These are phyloP conservation scores for Danio albolineatus DNA, from an alignment of 2,797 vertebrate genomes.

Conservation along the genomic window DNA sequence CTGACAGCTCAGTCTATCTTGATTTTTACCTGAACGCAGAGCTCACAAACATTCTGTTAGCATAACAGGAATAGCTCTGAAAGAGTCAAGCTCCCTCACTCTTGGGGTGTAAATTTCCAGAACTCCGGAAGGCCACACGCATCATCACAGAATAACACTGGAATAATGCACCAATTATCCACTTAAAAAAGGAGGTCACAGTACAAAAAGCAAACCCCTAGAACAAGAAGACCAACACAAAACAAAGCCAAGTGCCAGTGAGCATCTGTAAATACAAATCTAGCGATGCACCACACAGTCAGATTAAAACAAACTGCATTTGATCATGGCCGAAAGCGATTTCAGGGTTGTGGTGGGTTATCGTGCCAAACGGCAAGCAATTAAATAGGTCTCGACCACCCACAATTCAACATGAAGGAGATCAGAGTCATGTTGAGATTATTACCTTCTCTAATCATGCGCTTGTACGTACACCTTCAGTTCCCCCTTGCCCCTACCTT, in stretches of 20 bases:
- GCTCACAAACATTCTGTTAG: slow-evolving; percentile 20
- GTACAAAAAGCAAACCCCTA: slow-evolving; percentile 14
- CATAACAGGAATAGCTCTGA: slow-evolving; percentile 10
- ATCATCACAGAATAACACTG: slow-evolving; percentile 1
- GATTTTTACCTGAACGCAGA: slow-evolving; percentile 9
- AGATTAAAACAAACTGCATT: slow-evolving; percentile 35
- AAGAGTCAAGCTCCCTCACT: neutral
- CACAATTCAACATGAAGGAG: slow-evolving; percentile 34
- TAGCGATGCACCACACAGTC: slow-evolving; percentile 10
- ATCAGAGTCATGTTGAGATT: slow-evolving; percentile 46
- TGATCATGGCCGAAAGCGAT: neutral
- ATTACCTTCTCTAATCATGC: slow-evolving; percentile 44
- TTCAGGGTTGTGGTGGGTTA: slow-evolving; percentile 28
- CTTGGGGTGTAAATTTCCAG: slow-evolving; percentile 18
- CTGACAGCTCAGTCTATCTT: neutral
- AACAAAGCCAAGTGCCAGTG: slow-evolving; percentile 40
- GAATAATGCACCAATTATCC: slow-evolving; percentile 20
- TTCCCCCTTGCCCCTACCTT: slow-evolving; percentile 28
- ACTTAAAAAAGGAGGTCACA: slow-evolving; percentile 9
- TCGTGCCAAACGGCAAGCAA: slow-evolving; percentile 33
- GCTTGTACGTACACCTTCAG: slow-evolving; percentile 7
- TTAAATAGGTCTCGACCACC: slow-evolving; percentile 48
- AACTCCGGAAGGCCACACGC: neutral
- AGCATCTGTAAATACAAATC: slow-evolving; percentile 50
- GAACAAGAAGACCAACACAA: slow-evolving; percentile 18